Evolutionary conservation across 1,140 invertebrate genomes (phyloP).

Genomic region (Aphis craccivora): DNA sequence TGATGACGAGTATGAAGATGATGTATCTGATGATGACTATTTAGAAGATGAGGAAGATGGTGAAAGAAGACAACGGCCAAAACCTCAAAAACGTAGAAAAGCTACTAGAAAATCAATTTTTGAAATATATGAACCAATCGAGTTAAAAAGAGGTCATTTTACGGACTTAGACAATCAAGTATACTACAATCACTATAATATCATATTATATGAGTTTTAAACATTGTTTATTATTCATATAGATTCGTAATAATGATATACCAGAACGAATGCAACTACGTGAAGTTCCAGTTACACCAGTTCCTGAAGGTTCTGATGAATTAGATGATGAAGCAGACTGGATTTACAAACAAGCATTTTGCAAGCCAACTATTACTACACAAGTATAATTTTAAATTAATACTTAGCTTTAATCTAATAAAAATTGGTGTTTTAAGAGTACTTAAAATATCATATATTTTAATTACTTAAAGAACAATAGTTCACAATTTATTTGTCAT

Average conservation of each 20-base stretch:
- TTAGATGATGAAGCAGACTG: constrained; percentile 94
- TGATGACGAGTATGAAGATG: constrained; percentile 85
- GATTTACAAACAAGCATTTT: constrained; percentile 96
- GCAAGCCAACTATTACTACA: constrained; percentile 79
- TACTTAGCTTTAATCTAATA: neutral
- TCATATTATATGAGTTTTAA: neutral
- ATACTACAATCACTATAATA: constrained; percentile 51
- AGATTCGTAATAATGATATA: constrained; percentile 86
- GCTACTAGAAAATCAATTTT: constrained; percentile 89
- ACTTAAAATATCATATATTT: neutral
- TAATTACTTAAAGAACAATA: neutral
- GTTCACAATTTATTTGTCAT: neutral
- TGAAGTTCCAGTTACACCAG: constrained; percentile 82
- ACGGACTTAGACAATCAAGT: constrained; percentile 94
- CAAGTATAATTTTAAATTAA: constrained; percentile 68
- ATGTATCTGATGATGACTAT: constrained; percentile 78
- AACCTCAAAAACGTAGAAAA: constrained; percentile 71
- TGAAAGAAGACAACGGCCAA: constrained; percentile 65
- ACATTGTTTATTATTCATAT: constrained; percentile 51
- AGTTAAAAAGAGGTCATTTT: constrained; percentile 94
- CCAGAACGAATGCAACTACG: constrained; percentile 93
- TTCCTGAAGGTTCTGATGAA: constrained; percentile 84
- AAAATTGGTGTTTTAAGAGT: neutral
- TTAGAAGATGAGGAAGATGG: constrained; percentile 77
- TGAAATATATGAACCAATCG: constrained; percentile 96